Evolutionary conservation across 2,797 vertebrate species (phyloP).

Genomic region (Dryobates pubescens): DNA sequence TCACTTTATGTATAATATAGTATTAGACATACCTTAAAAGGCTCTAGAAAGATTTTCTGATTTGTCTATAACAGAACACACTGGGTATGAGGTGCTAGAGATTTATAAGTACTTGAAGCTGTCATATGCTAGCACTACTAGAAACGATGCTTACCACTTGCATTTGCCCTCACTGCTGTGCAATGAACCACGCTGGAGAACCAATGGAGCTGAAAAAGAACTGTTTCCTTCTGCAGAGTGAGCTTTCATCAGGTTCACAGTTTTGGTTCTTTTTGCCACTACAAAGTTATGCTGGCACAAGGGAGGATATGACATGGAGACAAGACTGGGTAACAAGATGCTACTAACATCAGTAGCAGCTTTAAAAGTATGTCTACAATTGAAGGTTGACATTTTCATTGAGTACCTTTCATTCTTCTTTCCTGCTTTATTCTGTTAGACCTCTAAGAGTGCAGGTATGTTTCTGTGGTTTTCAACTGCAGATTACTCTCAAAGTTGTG

Average conservation of each 20-base stretch:
- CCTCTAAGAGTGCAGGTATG: background rate
- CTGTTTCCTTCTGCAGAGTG: background rate
- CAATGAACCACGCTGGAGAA: background rate
- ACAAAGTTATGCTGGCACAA: background rate
- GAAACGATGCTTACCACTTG: background rate
- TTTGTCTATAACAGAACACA: background rate
- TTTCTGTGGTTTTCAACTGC: background rate
- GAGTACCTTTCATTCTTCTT: background rate
- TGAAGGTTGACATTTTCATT: background rate
- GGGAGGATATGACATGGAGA: background rate
- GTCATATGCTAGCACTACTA: background rate
- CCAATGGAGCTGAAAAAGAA: constrained; percentile 13
- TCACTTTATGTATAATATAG: background rate
- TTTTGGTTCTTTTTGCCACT: background rate
- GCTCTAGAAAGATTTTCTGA: background rate
- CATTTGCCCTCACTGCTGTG: background rate
- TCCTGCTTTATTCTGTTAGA: background rate
- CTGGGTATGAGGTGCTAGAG: background rate
- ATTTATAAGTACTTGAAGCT: background rate
- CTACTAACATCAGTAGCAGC: background rate
- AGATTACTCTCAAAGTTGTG: background rate
- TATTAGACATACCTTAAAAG: background rate
- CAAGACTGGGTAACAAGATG: background rate
- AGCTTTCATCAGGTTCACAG: background rate
- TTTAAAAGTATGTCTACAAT: background rate